Evolutionary conservation across 2,797 vertebrate genomes (phyloP).

Genomic region (Thalassophryne amazonica): DNA sequence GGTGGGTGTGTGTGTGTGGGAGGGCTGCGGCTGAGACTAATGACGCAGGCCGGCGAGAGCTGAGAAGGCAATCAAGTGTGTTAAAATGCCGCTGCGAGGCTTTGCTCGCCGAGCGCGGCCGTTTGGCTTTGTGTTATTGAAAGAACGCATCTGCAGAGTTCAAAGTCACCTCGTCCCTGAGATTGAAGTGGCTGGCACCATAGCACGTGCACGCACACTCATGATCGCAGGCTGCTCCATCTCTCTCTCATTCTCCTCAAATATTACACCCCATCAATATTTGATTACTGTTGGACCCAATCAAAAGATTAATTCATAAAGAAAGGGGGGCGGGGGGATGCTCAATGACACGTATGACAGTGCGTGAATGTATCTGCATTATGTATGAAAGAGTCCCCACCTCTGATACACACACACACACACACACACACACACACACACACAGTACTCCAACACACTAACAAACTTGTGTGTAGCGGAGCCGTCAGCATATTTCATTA

Average conservation of each 20-base stretch:
- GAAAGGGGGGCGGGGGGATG: conserved; percentile 47
- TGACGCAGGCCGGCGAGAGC: conserved; percentile 30
- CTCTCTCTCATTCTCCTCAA: conserved; percentile 57
- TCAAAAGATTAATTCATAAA: conserved; percentile 73
- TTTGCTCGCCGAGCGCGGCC: conserved; percentile 29
- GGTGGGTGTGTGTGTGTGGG: too few species aligned
- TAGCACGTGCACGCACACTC: conserved; percentile 34
- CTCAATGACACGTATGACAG: conserved; percentile 68
- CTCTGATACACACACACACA: background rate
- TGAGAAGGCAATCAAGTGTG: conserved; percentile 53
- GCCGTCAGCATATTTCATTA: conserved; percentile 73
- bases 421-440: conserved; percentile 11
- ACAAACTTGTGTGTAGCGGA: conserved; percentile 72
- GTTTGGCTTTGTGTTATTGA: conserved; percentile 50
- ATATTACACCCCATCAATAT: conserved; percentile 74
- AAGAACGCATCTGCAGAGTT: conserved; percentile 48
- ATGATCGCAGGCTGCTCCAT: conserved; percentile 20
- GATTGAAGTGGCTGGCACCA: conserved; percentile 45
- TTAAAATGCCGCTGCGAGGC: conserved; percentile 39
- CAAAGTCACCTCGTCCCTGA: conserved; percentile 80
- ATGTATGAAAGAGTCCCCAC: conserved; percentile 64
- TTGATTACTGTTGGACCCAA: conserved; percentile 68
- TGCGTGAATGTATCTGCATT: conserved; percentile 68
- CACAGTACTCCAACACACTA: conserved; percentile 65
- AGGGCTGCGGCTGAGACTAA: conserved; percentile 44